phyloP scores from a whole-genome alignment of 2,113 vertebrate genomes.

The Pagrus major region DNA sequence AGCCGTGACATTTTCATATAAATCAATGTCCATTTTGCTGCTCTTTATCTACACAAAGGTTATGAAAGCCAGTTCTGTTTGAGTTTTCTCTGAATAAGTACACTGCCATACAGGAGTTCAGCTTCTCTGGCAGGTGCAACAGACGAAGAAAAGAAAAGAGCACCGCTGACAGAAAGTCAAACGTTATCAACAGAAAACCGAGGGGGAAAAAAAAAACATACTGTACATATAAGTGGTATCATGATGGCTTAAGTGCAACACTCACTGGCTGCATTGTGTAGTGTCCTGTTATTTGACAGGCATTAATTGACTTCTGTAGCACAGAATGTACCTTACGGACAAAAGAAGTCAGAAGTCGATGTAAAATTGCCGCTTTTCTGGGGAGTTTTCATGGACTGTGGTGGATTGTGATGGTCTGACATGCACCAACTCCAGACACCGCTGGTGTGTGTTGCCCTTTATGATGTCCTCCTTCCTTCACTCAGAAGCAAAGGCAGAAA shows the following conservation, averaged over 20 bases:
- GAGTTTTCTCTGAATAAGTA: background rate
- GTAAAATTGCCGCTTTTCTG: background rate
- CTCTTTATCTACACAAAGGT: constrained; percentile 1
- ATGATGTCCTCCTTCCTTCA: background rate
- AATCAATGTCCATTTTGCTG: constrained; percentile 28
- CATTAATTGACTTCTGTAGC: background rate
- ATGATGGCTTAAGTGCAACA: background rate
- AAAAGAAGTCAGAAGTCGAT: background rate
- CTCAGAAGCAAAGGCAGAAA: background rate
- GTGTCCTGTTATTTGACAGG: background rate
- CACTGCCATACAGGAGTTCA: background rate
- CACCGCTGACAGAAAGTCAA: background rate
- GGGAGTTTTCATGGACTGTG: too few species aligned
- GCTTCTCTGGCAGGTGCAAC: background rate
- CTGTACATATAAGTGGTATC: too few species aligned
- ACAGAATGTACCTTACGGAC: background rate
- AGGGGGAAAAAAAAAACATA: background rate
- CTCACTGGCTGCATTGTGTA: background rate
- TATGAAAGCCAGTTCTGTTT: background rate
- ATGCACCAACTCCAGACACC: background rate
- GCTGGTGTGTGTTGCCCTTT: background rate
- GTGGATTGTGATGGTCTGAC: background rate
- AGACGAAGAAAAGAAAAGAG: background rate
- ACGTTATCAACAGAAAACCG: background rate
- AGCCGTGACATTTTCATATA: constrained; percentile 29